A percentile compares a stretch with the other conserved stretches of the same genome.
phyloP scores from a whole-genome alignment of 2,797 vertebrate genomes.

The Cynopterus sphinx region DNA sequence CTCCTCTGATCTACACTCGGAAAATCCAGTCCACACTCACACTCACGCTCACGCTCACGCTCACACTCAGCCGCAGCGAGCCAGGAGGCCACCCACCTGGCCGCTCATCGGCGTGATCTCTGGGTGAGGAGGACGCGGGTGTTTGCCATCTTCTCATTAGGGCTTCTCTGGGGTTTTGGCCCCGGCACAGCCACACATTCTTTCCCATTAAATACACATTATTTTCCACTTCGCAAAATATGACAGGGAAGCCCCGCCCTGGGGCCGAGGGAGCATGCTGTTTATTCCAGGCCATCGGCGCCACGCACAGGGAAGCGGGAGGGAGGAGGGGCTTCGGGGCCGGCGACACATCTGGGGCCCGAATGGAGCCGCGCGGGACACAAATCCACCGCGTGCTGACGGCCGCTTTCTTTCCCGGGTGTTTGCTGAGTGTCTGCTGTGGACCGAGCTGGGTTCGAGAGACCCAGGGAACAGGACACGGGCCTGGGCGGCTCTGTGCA shows the following conservation, averaged over 20 bases:
- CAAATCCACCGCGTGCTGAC: accelerated
- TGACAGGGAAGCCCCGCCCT: constrained; percentile 47
- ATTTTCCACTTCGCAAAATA: constrained; percentile 63
- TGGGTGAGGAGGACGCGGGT: accelerated
- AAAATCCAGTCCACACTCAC: neutral
- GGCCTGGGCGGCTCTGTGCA: accelerated
- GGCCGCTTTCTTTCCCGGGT: neutral
- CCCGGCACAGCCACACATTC: neutral
- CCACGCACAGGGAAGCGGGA: neutral
- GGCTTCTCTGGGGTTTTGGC: neutral
- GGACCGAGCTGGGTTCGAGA: accelerated
- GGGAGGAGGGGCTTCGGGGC: neutral
- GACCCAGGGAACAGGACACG: accelerated
- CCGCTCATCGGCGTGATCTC: accelerated
- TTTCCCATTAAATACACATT: constrained; percentile 26
- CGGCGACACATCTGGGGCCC: accelerated
- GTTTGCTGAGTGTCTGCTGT: accelerated
- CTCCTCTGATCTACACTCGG: neutral
- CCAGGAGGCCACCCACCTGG: neutral
- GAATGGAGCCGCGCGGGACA: accelerated
- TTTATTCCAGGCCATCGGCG: neutral
- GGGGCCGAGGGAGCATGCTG: neutral
- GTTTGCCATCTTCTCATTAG: neutral
- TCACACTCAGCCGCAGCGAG: accelerated
- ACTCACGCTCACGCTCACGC: accelerated